Conservation (phyloP, 1,140 invertebrate genomes). For the Nomia melanderi region DNA sequence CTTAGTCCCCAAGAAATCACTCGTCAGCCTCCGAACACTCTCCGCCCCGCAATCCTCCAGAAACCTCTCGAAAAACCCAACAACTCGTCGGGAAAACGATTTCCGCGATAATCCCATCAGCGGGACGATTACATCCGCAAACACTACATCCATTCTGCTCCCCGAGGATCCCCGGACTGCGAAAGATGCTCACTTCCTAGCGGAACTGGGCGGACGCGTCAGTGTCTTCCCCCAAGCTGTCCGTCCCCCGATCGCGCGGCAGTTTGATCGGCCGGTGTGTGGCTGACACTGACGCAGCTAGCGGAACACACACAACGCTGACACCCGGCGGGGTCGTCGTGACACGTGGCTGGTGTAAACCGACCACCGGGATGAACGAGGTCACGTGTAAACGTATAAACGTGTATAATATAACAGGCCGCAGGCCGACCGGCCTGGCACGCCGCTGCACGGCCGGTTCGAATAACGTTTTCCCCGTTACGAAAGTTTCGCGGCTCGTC, state of each 20-base stretch:
- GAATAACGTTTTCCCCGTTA: slow-evolving; percentile 46
- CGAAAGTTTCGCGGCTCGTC: slow-evolving; percentile 15
- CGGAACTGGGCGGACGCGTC: background rate
- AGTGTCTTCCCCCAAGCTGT: slow-evolving; percentile 6
- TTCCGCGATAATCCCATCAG: too few species aligned
- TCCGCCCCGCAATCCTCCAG: too few species aligned
- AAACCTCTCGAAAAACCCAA: too few species aligned
- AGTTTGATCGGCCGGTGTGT: background rate
- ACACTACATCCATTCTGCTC: too few species aligned
- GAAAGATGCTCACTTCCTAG: background rate
- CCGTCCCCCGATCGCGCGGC: background rate
- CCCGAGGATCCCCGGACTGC: background rate
- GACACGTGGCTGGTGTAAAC: slow-evolving; percentile 55
- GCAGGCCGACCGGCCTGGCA: slow-evolving; percentile 14
- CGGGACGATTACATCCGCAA: too few species aligned
- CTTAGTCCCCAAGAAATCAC: too few species aligned
- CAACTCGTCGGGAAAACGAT: too few species aligned
- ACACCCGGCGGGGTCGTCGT: slow-evolving; percentile 8
- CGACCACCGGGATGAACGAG: slow-evolving; percentile 7
- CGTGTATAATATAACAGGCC: slow-evolving; percentile 48
- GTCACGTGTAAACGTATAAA: slow-evolving; percentile 43
- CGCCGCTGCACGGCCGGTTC: slow-evolving; percentile 39
- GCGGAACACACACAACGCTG: slow-evolving; percentile 13
- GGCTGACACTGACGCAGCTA: slow-evolving; percentile 24
- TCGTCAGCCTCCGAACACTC: too few species aligned